Base-by-base conservation (phyloP, 2,797 vertebrate genomes). In the Steatocranus sp. region DNA sequence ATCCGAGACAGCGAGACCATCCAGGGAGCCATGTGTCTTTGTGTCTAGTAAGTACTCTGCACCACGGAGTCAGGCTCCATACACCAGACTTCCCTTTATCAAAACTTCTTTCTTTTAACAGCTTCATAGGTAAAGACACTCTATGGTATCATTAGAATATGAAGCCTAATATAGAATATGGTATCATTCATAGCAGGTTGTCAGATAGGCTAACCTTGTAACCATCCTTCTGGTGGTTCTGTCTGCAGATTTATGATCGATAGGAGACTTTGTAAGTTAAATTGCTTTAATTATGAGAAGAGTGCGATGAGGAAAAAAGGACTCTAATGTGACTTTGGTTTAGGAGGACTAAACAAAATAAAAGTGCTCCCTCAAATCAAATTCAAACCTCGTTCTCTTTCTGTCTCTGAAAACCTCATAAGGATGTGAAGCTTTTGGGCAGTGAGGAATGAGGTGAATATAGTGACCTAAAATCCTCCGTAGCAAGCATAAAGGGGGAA, bases 1-100 rank as follows among this genome's bases (percentile, higher is more conserved):
- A 84, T 96, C 73, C 91, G 96, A 3, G 93, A 96, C 85, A 96
- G 96, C 49, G 95, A 96, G 87, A 96, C 94, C 81, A 93, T 96
- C 75, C 86, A 88, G 23, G 96, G 96, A 78, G 94, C 94, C 75
- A 36, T 94, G 91, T 96, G 96, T 38, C 94, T 96, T 3, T 96
- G 96, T 61, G 94, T 96, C 14, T 96, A 91, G 96, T 96, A 87
- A 96, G 96, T 96, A 79, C 5, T 32, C 20, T n/a, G 58, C 32
- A 36, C 6, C 58, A 5, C 2, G 4, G n/a, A 38, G 34, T 63
- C n/a, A 20, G n/a, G 32, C 18, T 63, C 11, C n/a, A 32, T 32
- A 43, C 20, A 66, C 34, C 61, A 68, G 36, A 25, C 41, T 73
- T 68, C 20, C 12, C 63, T 68, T 48, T 30, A 46, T 48, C 43